phyloP scores from a whole-genome alignment of 2,113 vertebrate species.

The Prolemur simus region DNA sequence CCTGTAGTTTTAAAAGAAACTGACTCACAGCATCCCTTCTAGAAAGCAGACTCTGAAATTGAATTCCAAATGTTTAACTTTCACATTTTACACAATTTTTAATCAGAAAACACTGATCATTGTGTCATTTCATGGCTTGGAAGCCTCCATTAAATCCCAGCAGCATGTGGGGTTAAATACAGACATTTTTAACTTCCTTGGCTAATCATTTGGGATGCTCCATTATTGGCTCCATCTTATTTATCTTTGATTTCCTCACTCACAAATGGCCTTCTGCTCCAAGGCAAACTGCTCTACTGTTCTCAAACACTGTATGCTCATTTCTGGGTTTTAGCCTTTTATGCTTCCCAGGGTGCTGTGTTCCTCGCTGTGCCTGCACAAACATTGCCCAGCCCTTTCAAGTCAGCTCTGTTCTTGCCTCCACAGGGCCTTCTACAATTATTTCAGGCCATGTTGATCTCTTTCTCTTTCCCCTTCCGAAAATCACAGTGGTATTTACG shows the following conservation, averaged over 20 bases:
- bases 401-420: neutral
- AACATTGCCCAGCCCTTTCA: neutral
- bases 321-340: neutral
- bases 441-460: neutral
- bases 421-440: neutral
- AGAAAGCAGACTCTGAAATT: neutral
- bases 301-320: neutral
- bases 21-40: neutral
- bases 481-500: neutral
- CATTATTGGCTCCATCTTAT: neutral
- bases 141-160: neutral
- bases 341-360: neutral
- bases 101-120: neutral
- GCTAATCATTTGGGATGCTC: neutral
- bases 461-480: neutral
- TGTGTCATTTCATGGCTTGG: neutral
- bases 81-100: neutral
- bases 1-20: neutral
- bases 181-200: neutral
- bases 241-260: neutral
- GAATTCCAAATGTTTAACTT: neutral
- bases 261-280: neutral
- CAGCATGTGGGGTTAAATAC: neutral
- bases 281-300: neutral
- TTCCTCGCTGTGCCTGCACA: neutral